Base-by-base conservation (phyloP, 2,113 vertebrate species). In the Psettodes erumei region DNA sequence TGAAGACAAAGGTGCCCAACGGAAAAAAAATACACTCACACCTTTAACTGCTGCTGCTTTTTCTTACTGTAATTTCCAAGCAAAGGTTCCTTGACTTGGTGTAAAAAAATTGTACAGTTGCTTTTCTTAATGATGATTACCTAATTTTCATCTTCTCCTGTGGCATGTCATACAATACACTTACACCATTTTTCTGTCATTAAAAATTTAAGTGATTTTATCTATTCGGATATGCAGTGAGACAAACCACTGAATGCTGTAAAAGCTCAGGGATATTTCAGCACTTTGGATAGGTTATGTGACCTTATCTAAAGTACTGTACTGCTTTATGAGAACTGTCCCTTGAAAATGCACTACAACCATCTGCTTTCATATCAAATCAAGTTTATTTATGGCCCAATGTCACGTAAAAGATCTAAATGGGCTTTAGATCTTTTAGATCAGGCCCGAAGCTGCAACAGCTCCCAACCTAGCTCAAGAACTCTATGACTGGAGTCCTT, bases 291-390 rank as follows among this genome's bases (percentile, higher is more conserved):
- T 9, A 43, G 10, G 50, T 10, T 33, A 5, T 74, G n/a, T 51
- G 51, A 51, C 33, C 25, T 61, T 42, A 38, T 53, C 30, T 65
- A 12, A 38, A 77, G 42, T 33, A 28, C 43, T 48, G 7, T 33
- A 37, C 21, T 42, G 55, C 6, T 53, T 48, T 48, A 55, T 77
- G n/a, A 71, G 37, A 65, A 30, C 47, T 55, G 65, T 37, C 50
- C 27, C 38, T 59, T 56, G 37, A 4, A 77, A 50, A 54, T 33
- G 27, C 73, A 37, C 19, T 56, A 8, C 2, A 55, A 42, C 18
- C 48, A 9, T 59, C 54, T 38, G 40, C 66, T 68, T 56, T 63
- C 63, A 40, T 53, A 43, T 64, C 70, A 63, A 27, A 82, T 77
- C 7, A 74, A 53, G 21, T 51, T 53, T 70, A 45, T 60, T 65